phyloP scores from a whole-genome alignment of 2,888 invertebrate genomes.

The Coremacera marginata region DNA sequence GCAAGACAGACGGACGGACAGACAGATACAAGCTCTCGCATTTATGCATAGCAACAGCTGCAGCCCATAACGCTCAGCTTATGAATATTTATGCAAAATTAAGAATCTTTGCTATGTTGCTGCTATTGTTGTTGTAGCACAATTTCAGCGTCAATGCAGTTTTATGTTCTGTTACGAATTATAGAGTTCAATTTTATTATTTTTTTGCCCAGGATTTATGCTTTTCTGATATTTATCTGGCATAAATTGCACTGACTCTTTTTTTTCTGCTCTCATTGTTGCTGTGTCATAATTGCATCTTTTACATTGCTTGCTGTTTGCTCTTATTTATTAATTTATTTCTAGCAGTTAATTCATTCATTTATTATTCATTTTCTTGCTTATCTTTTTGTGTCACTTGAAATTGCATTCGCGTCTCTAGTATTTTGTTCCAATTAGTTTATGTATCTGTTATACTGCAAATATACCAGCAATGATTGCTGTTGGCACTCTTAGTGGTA shows the following conservation, averaged over 20 bases:
- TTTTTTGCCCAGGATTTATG: background rate
- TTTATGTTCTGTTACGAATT: background rate
- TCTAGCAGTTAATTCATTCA: background rate
- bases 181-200: background rate
- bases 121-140: background rate
- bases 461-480: background rate
- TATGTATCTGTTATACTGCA: background rate
- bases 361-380: background rate
- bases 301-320: background rate
- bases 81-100: constrained; percentile 16
- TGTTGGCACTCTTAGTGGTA: background rate
- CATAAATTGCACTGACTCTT: background rate
- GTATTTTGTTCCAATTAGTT: constrained; percentile 2
- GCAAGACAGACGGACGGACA: background rate
- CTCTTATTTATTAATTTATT: background rate
- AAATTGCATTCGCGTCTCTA: background rate
- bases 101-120: background rate
- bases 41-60: background rate
- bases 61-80: background rate
- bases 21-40: no score
- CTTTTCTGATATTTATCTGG: background rate
- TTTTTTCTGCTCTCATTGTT: background rate
- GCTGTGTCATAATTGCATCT: background rate
- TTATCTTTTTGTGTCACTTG: constrained; percentile 15
- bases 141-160: background rate